phyloP scores from a whole-genome alignment of 1,140 invertebrate genomes.

The Meloidogyne hapla region DNA sequence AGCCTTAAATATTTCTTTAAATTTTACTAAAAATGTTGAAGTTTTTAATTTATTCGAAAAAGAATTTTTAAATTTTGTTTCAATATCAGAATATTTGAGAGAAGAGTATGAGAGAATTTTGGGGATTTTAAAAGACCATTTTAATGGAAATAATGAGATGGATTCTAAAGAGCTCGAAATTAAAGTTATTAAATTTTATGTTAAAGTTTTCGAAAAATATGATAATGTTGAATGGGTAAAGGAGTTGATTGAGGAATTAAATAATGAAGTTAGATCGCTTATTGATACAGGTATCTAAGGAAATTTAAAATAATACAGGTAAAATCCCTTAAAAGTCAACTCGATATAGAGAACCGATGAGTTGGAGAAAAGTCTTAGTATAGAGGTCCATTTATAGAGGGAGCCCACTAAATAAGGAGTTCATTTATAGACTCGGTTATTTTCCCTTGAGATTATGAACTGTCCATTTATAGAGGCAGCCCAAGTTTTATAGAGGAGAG shows the following conservation, averaged over 20 bases:
- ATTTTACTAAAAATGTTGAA: neutral
- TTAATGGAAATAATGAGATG: neutral
- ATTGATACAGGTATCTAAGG: neutral
- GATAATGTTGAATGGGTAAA: neutral
- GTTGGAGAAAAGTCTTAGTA: no score
- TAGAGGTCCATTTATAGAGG: no score
- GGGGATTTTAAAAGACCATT: neutral
- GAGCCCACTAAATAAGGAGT: no score
- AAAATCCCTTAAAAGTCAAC: no score
- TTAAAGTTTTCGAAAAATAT: neutral
- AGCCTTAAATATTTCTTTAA: neutral
- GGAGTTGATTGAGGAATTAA: neutral
- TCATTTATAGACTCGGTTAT: no score
- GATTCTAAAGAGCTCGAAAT: neutral
- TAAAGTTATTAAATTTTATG: neutral
- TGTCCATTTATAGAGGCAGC: no score
- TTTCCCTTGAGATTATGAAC: no score
- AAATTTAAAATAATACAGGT: no score
- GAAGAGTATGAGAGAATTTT: neutral
- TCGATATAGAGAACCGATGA: no score
- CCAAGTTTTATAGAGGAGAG: no score
- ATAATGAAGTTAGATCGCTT: neutral
- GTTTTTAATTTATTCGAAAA: neutral
- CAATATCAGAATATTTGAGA: neutral
- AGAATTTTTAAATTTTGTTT: constrained; percentile 2